These are phyloP conservation scores for Antennarius striatus DNA, from an alignment of 2,113 vertebrate genomes.

Conservation along the genomic window DNA sequence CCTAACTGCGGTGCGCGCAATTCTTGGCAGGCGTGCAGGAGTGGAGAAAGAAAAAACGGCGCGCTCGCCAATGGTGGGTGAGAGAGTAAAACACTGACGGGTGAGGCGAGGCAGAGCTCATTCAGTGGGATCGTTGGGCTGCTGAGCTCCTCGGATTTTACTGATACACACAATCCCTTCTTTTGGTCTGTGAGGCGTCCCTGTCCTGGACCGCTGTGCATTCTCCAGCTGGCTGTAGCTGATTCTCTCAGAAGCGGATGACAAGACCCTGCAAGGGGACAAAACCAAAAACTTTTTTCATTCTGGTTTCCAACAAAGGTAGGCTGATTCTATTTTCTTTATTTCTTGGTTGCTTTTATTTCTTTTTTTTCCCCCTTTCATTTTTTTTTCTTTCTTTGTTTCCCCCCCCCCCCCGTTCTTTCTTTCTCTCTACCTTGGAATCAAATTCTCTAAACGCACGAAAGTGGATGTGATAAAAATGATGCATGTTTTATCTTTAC, in stretches of 20 bases:
- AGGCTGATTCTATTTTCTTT: conserved; percentile 33
- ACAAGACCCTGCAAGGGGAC: conserved; percentile 52
- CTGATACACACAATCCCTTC: conserved; percentile 44
- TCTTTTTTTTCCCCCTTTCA: background rate
- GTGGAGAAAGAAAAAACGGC: conserved; percentile 57
- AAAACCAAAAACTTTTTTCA: conserved; percentile 66
- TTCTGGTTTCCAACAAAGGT: conserved; percentile 70
- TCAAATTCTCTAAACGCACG: too few relatives aligned
- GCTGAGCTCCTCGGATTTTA: conserved; percentile 78
- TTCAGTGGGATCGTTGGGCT: conserved; percentile 75
- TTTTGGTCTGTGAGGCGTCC: conserved; percentile 58
- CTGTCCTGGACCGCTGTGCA: conserved; percentile 63
- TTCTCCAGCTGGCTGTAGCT: conserved; percentile 48
- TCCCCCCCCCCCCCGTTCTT: too few relatives aligned
- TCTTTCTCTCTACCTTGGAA: background rate
- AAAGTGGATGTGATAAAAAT: background rate
- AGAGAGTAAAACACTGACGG: conserved; percentile 55
- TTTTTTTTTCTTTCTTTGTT: background rate
- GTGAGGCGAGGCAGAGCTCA: conserved; percentile 74
- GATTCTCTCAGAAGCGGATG: conserved; percentile 63
- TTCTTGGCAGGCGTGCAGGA: too few relatives aligned
- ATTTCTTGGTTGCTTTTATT: background rate
- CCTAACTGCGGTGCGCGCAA: too few relatives aligned
- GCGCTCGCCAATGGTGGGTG: conserved; percentile 30
- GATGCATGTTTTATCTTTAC: background rate